Evolutionary conservation across 2,888 invertebrate species (phyloP).

Genomic region (Schizaphis graminum): DNA sequence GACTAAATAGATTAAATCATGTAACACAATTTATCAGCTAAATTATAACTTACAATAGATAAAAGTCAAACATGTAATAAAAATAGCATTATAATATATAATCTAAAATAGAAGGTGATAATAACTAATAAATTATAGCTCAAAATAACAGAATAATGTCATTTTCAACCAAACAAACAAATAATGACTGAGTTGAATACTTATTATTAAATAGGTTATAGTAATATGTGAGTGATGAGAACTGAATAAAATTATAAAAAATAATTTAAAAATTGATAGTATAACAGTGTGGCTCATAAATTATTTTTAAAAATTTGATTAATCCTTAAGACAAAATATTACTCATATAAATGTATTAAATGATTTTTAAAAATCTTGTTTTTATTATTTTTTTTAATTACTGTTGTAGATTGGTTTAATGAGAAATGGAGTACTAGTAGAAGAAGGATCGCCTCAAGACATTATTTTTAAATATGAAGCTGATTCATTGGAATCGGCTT

Average conservation of each 20-base stretch:
- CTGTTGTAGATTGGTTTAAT: conserved; percentile 71
- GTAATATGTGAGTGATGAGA: neutral
- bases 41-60: neutral
- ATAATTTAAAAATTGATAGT: neutral
- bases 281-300: neutral
- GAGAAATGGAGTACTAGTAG: conserved; percentile 73
- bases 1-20: neutral
- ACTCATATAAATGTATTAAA: neutral
- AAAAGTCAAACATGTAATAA: neutral
- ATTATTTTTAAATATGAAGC: conserved; percentile 70
- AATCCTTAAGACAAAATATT: neutral
- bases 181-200: neutral
- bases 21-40: neutral
- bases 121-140: neutral
- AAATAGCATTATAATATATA: neutral
- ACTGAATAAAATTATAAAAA: neutral
- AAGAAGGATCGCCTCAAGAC: conserved; percentile 72
- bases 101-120: neutral
- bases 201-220: neutral
- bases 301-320: neutral
- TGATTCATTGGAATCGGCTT: conserved; percentile 72
- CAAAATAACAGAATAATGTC: neutral
- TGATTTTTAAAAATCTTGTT: neutral
- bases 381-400: neutral
- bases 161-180: neutral